Base-by-base conservation (phyloP, 2,888 invertebrate species). In the Erebia epiphron region DNA sequence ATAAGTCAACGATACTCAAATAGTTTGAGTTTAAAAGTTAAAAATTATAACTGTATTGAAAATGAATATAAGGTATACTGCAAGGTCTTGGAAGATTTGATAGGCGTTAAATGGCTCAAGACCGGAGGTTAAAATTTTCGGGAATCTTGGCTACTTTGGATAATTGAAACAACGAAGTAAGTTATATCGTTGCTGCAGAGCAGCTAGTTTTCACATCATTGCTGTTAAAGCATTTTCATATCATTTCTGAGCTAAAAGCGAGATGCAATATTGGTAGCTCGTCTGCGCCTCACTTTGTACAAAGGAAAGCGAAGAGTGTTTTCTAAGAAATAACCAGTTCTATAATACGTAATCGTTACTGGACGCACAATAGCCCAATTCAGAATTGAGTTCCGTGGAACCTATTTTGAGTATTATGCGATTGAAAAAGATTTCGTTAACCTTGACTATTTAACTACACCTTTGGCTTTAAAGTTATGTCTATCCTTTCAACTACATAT, bases 261-360 rank as follows among this genome's bases (percentile, higher is more conserved):
- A 26, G 8, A 5, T 21, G 16, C 54, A 56, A 56, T 56, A 13
- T 35, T 35, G 18, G 18, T 43, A 61, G 61, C 43, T 43, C 43
- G 61, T 43, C 43, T 61, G 43, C 10, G 43, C 43, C 18, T 61
- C n/a, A n/a, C 16, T n/a, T 41, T 43, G 1, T 61, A 18, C 5
- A 18, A 16, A 61, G 18, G 18, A 61, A 61, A 46, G 61, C 61
- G 43, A 43, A 46, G 61, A 61, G 35, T 41, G n/a, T 60, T 60
- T 60, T 11, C 16, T 16, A 43, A 41, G 60, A 11, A 43, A 60
- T 43, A 60, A 10, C 35, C 60, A 10, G 54, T 3, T 35, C 35
- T 7, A 35, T 7, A 35, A 41, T 41, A 16, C 60, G 18, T 61
- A 61, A 61, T 61, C 16, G 10, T 14, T 41, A n/a, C 58, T n/a